A percentile compares a stretch with the other conserved stretches of the same genome.
Evolutionary conservation across 2,888 invertebrate species (phyloP).

Genomic region (Drosophila phalerata): DNA sequence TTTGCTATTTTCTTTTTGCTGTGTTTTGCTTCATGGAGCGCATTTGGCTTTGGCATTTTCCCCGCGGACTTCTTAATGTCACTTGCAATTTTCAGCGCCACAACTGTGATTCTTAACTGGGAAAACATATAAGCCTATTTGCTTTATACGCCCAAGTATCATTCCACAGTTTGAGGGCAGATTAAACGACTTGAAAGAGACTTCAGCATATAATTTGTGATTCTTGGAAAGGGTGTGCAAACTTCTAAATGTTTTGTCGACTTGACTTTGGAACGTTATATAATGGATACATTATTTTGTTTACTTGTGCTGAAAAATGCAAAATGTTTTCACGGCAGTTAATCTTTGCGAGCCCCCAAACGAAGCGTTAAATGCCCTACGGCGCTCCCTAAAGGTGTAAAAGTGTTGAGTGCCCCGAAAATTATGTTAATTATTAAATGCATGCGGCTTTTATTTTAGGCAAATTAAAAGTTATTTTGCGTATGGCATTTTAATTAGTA

Average conservation of each 20-base stretch:
- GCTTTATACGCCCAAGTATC: neutral
- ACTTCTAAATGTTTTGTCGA: neutral
- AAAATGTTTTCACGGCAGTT: slow-evolving; percentile 74
- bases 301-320: slow-evolving; percentile 41
- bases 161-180: slow-evolving; percentile 12
- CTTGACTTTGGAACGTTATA: neutral
- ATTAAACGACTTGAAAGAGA: neutral
- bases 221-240: slow-evolving; percentile 20
- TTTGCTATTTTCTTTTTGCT: neutral
- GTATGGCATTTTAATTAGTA: slow-evolving; percentile 73
- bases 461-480: slow-evolving; percentile 68
- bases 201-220: slow-evolving; percentile 1
- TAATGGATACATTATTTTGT: slow-evolving; percentile 26
- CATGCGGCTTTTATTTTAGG: slow-evolving; percentile 45
- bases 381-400: slow-evolving; percentile 63
- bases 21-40: slow-evolving; percentile 30
- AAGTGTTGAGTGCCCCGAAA: slow-evolving; percentile 69
- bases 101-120: slow-evolving; percentile 6
- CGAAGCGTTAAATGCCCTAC: slow-evolving; percentile 73
- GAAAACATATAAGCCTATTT: slow-evolving; percentile 16
- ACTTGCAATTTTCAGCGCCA: slow-evolving; percentile 50
- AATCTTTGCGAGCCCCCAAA: slow-evolving; percentile 64
- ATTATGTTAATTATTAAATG: slow-evolving; percentile 75
- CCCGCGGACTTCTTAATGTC: slow-evolving; percentile 64
- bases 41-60: slow-evolving; percentile 34